Conservation (phyloP, 2,888 invertebrate genomes). For the Spicauda simplicius region DNA sequence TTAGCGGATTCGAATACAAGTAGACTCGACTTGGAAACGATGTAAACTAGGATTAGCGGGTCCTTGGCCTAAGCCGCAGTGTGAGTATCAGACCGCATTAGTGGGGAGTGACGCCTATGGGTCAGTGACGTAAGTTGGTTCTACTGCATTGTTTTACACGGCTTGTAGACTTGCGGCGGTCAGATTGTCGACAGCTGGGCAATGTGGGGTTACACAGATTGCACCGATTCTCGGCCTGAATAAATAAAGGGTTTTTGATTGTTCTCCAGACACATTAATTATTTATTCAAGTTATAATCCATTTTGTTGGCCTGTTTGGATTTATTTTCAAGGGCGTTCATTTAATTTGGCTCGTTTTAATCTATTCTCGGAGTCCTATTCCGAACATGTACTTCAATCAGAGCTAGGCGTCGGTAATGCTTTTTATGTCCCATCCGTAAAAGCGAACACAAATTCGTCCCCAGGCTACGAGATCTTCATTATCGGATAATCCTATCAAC, state of each 20-base stretch:
- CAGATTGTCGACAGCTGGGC: constrained; percentile 3
- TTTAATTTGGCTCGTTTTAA: no score
- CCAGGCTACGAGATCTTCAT: not conserved
- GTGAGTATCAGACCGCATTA: constrained; percentile 47
- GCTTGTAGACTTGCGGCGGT: constrained; percentile 17
- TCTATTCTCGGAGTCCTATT: not conserved
- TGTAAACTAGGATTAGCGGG: constrained; percentile 51
- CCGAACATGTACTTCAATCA: not conserved
- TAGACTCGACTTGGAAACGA: constrained; percentile 39
- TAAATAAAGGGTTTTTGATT: not conserved
- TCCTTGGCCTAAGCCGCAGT: constrained; percentile 53
- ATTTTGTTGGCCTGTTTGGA: not conserved
- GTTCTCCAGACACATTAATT: not conserved
- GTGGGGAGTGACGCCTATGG: constrained; percentile 34
- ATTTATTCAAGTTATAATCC: not conserved
- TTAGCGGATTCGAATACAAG: constrained; percentile 7
- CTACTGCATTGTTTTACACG: constrained; percentile 42
- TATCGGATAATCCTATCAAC: constrained; percentile 10
- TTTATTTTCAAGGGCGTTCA: no score
- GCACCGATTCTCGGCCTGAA: not conserved
- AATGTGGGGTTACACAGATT: no score
- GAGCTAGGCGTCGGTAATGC: not conserved
- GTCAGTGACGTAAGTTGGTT: constrained; percentile 46
- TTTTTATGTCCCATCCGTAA: not conserved
- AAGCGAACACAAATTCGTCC: not conserved